Percentiles rank a stretch among this genome's conserved stretches.
phyloP scores from a whole-genome alignment of 2,888 invertebrate species.

The Chrysomela aeneicollis region DNA sequence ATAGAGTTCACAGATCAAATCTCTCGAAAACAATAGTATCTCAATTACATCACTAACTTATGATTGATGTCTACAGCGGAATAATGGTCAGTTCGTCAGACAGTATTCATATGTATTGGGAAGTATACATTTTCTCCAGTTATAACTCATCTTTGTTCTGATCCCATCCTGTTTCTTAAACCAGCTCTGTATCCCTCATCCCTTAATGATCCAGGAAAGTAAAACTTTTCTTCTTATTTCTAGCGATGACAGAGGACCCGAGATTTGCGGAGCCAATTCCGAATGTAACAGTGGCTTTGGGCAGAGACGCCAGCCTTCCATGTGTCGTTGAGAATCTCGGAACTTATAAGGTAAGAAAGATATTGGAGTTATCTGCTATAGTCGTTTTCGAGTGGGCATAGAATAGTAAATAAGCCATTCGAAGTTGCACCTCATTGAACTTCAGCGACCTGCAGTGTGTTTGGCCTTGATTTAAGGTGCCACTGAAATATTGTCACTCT shows the following conservation, averaged over 20 bases:
- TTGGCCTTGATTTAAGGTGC: not conserved
- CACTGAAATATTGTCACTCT: constrained; percentile 1
- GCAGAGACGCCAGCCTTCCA: constrained; percentile 87
- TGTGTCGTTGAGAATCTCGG: constrained; percentile 92
- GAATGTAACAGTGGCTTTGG: constrained; percentile 90
- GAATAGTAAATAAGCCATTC: constrained; percentile 3
- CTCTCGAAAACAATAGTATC: no score
- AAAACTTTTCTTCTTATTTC: constrained; percentile 52
- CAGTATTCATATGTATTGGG: no score
- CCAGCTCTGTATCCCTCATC: not conserved
- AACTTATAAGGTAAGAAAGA: constrained; percentile 77
- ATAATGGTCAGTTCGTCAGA: no score
- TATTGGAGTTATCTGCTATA: constrained; percentile 1
- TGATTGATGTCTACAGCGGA: no score
- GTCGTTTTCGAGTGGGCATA: constrained; percentile 4
- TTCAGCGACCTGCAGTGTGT: not conserved
- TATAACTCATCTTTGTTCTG: not conserved
- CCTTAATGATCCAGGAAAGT: constrained; percentile 1
- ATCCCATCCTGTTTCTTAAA: not conserved
- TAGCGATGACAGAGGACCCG: constrained; percentile 87
- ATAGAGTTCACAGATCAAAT: no score
- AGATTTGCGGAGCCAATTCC: constrained; percentile 90
- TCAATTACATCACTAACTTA: no score
- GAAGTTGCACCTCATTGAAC: constrained; percentile 2
- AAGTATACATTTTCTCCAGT: not conserved